phyloP scores from a whole-genome alignment of 2,113 vertebrate species.

The Arenaria interpres region DNA sequence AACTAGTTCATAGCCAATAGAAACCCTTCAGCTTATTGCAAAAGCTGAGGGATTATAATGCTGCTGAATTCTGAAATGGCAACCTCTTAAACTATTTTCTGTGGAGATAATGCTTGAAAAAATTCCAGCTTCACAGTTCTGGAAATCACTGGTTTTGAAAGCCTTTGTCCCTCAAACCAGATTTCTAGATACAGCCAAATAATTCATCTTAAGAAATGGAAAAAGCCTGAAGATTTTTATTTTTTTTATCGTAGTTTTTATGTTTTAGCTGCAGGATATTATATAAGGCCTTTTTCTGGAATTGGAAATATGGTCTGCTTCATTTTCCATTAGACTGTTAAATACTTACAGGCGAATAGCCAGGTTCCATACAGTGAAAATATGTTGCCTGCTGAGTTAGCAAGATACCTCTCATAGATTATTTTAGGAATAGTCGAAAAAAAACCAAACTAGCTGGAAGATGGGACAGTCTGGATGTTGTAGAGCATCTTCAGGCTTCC shows the following conservation, averaged over 20 bases:
- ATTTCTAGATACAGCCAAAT: background rate
- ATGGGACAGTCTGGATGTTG: background rate
- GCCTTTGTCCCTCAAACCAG: background rate
- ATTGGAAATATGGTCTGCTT: background rate
- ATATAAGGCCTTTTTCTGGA: background rate
- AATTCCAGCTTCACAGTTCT: background rate
- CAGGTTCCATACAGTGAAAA: background rate
- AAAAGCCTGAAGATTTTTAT: background rate
- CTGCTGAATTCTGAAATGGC: background rate
- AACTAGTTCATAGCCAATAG: background rate
- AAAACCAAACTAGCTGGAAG: background rate
- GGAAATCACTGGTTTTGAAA: background rate
- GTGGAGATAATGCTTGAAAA: conserved; percentile 29
- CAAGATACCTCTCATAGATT: background rate
- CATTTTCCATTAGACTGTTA: background rate
- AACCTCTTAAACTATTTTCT: background rate
- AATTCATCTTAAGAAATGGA: background rate
- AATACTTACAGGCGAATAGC: background rate
- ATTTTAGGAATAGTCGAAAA: background rate
- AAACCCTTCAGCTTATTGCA: background rate
- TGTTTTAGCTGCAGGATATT: background rate
- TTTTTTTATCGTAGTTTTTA: background rate
- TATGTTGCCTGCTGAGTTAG: background rate
- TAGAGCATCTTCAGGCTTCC: background rate
- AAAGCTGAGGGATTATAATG: background rate